Evolutionary conservation across 2,113 vertebrate species (phyloP).

Genomic region (Macaca nemestrina): DNA sequence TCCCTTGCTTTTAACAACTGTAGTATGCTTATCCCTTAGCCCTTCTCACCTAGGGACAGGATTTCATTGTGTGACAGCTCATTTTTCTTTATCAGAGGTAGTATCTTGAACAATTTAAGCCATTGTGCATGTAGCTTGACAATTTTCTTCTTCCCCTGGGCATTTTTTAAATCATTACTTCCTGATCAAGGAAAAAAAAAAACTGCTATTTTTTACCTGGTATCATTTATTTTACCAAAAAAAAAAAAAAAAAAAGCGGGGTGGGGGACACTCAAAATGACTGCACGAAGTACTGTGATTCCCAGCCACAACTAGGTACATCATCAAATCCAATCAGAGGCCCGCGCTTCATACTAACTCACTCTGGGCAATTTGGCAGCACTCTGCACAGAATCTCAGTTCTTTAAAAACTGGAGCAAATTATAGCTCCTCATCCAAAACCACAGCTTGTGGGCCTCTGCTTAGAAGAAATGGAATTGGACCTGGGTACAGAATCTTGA

Average conservation of each 20-base stretch:
- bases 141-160: slow-evolving; percentile 20
- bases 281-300: not conserved
- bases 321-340: not conserved
- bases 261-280: not conserved
- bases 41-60: not conserved
- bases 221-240: slow-evolving; percentile 26
- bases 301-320: not conserved
- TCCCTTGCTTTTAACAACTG: not conserved
- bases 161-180: slow-evolving; percentile 57
- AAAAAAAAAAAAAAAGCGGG: not conserved
- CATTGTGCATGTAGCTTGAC: not conserved
- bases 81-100: not conserved
- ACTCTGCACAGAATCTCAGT: not conserved
- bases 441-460: not conserved
- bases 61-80: not conserved
- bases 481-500: not conserved
- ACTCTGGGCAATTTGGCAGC: fast-evolving
- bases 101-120: slow-evolving; percentile 23
- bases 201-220: slow-evolving; percentile 23
- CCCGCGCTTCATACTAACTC: not conserved
- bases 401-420: not conserved
- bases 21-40: not conserved
- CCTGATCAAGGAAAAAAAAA: not conserved
- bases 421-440: not conserved
- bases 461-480: not conserved